Base-by-base conservation (phyloP, 2,797 vertebrate species). In the Periparus ater region DNA sequence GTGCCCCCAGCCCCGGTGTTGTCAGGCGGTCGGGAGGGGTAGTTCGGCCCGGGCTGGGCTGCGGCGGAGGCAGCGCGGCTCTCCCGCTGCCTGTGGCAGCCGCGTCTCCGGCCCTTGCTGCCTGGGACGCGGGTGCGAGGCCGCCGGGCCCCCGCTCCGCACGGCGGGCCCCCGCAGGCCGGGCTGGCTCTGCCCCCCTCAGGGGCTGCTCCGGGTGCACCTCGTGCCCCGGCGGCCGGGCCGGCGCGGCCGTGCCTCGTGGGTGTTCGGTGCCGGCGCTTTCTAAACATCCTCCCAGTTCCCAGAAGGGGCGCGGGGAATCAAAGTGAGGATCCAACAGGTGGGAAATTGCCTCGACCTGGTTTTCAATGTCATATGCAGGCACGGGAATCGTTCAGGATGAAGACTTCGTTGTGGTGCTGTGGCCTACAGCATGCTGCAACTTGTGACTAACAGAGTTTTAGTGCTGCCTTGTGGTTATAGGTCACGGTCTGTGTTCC, bases 301-400 rank as follows among this genome's bases (percentile, higher is more conserved):
- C n/a, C 44, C 22, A 3, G 11, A 3, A 17, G 9, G 45, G 74
- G 13, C 6, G 6, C 32, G 42, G 50, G 47, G 36, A 73, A 0
- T 26, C 32, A 7, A 51, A 13, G 12, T 12, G 9, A 17, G 71
- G 10, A 7, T 44, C 30, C 23, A 15, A 1, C 47, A 26, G 47
- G 7, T 26, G 58, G 19, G 62, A 21, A 45, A 45, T 27, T 50
- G n/a, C 61, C 21, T 17, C 6, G 20, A 57, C 50, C 57, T n/a
- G 42, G 32, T 25, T 38, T 38, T 34, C n/a, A 2, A 0, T 16
- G 68, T 44, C 9, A 1, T 13, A 0, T 2, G 38, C 2, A 0
- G 8, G 22, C 20, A 3, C 0, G 6, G 76, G 34, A 23, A 2
- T 65, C 5, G 0, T 11, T 19, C 32, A 2, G 68, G 45, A 6